These are phyloP conservation scores for Numenius phaeopus DNA, from an alignment of 2,797 vertebrate species.

Conservation along the genomic window DNA sequence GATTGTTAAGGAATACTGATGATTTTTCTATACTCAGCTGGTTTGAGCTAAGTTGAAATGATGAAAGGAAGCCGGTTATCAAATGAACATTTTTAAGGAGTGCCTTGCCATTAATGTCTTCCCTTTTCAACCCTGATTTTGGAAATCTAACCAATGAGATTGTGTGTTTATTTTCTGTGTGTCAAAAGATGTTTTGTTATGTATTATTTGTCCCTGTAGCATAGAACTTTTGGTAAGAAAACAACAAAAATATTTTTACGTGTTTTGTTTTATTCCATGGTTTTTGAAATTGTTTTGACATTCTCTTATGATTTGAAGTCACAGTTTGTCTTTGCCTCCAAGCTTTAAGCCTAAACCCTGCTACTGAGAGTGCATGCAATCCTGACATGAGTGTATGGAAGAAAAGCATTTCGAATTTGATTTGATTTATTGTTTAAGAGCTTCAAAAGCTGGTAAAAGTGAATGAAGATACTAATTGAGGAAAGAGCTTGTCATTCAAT, in stretches of 20 bases:
- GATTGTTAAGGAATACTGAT: neutral
- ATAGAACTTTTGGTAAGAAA: neutral
- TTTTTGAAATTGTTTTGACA: neutral
- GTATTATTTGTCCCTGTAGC: neutral
- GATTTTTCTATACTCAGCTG: neutral
- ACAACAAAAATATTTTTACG: neutral
- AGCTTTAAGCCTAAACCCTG: neutral
- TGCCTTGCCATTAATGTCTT: neutral
- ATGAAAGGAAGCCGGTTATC: neutral
- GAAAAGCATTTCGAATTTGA: neutral
- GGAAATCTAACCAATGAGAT: neutral
- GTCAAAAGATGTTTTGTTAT: neutral
- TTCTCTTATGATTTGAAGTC: neutral
- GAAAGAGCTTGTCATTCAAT: constrained; percentile 8
- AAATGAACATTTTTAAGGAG: neutral
- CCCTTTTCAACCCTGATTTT: neutral
- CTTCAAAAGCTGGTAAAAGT: constrained; percentile 10
- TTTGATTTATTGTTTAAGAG: constrained; percentile 17
- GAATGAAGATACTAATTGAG: constrained; percentile 22
- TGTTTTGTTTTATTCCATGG: neutral
- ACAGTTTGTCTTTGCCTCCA: neutral
- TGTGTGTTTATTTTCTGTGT: neutral
- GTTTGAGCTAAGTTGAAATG: neutral
- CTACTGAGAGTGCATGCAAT: fast-evolving
- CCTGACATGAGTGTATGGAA: neutral